These are phyloP conservation scores for Eueremaeus valkanovi DNA, from an alignment of 2,888 invertebrate species.

Conservation along the genomic window DNA sequence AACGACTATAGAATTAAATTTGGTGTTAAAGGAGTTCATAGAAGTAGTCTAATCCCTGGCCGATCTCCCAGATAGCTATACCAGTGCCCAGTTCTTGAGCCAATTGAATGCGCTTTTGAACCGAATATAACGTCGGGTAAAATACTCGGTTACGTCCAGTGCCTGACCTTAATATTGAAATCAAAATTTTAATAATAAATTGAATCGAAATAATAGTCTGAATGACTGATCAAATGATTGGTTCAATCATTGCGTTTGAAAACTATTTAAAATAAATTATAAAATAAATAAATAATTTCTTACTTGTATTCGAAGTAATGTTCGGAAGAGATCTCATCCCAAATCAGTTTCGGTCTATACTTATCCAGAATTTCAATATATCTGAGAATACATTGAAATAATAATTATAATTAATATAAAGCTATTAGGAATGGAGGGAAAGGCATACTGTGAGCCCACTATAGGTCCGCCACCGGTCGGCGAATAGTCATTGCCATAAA, in stretches of 20 bases:
- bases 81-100: conserved; percentile 76
- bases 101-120: conserved; percentile 71
- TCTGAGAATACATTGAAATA: conserved; percentile 48
- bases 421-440: not conserved
- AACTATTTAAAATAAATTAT: conserved; percentile 11
- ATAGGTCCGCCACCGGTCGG: conserved; percentile 74
- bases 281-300: conserved; percentile 51
- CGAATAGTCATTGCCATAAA: conserved; percentile 86
- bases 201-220: too few relatives aligned
- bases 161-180: conserved; percentile 56
- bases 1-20: not conserved
- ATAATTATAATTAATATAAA: not conserved
- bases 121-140: conserved; percentile 82
- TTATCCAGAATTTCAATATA: conserved; percentile 67
- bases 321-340: conserved; percentile 72
- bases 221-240: too few relatives aligned
- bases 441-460: conserved; percentile 66
- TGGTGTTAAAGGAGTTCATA: conserved; percentile 69
- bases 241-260: not conserved
- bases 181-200: not conserved
- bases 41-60: conserved; percentile 90
- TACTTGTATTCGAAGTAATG: conserved; percentile 74
- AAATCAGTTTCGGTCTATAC: conserved; percentile 69
- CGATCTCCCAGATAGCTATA: conserved; percentile 91
- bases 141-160: conserved; percentile 68